Percentiles rank a stretch among this genome's conserved stretches.
Evolutionary conservation across 2,888 invertebrate genomes (phyloP).

Genomic region (Chrysolina haemoptera): DNA sequence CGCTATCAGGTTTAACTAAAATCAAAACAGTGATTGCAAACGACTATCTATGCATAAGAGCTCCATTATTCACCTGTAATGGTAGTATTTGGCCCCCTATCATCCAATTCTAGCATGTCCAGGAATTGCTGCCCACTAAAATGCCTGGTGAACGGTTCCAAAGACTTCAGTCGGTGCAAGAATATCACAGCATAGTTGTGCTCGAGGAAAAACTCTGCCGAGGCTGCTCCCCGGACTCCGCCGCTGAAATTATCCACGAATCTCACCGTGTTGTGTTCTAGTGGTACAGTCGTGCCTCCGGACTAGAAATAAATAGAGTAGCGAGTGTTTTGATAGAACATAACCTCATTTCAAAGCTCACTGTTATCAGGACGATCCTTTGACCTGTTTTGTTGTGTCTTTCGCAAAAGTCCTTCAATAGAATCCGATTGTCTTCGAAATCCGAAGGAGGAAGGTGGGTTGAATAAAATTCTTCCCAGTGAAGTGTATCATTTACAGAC

Average conservation of each 20-base stretch:
- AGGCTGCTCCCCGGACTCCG: slow-evolving; percentile 94
- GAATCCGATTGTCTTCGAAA: slow-evolving; percentile 81
- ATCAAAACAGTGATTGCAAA: slow-evolving; percentile 46
- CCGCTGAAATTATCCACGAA: slow-evolving; percentile 99
- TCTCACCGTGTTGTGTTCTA: slow-evolving; percentile 97
- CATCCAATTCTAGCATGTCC: slow-evolving; percentile 82
- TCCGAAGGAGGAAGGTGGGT: slow-evolving; percentile 84
- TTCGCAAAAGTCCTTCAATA: slow-evolving; percentile 83
- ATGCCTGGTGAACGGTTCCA: slow-evolving; percentile 93
- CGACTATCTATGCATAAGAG: not conserved
- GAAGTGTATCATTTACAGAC: slow-evolving; percentile 52
- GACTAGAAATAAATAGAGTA: slow-evolving; percentile 75
- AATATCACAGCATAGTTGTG: slow-evolving; percentile 93
- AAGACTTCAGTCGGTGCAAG: slow-evolving; percentile 89
- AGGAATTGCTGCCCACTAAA: slow-evolving; percentile 85
- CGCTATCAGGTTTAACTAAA: slow-evolving; percentile 81
- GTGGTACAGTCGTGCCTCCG: slow-evolving; percentile 96
- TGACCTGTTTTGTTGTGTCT: slow-evolving; percentile 78
- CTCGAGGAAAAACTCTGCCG: slow-evolving; percentile 95
- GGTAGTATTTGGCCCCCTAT: slow-evolving; percentile 76
- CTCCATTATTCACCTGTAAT: slow-evolving; percentile 74
- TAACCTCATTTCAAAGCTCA: slow-evolving; percentile 68
- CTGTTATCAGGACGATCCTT: slow-evolving; percentile 85
- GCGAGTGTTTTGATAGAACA: not conserved
- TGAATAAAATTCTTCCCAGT: slow-evolving; percentile 90